Conservation (phyloP, 2,888 invertebrate genomes). For the Phaonia tiefii region DNA sequence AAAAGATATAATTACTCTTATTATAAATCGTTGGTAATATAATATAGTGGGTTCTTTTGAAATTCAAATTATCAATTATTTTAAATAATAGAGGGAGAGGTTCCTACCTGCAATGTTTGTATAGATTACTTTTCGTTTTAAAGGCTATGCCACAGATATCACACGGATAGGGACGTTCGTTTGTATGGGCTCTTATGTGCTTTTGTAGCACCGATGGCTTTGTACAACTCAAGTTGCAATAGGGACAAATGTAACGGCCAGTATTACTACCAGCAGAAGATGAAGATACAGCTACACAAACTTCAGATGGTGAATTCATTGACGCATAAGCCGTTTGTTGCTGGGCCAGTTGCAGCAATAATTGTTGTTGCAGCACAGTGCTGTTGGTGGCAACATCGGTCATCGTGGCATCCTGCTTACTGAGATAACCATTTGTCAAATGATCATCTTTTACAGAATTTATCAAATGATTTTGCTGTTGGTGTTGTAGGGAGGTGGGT, state of each 20-base stretch:
- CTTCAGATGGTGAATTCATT: constrained; percentile 24
- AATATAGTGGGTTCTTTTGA: no score
- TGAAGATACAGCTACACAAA: constrained; percentile 3
- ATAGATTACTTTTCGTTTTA: constrained; percentile 95
- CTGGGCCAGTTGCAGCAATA: constrained; percentile 42
- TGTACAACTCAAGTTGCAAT: constrained; percentile 93
- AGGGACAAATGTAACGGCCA: constrained; percentile 91
- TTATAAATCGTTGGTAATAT: no score
- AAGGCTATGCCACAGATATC: constrained; percentile 94
- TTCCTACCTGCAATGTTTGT: constrained; percentile 88
- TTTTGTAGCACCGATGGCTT: constrained; percentile 96
- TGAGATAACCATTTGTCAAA: constrained; percentile 61
- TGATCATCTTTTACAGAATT: constrained; percentile 34
- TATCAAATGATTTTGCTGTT: not conserved
- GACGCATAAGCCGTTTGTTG: constrained; percentile 37
- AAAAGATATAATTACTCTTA: no score
- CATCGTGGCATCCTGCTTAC: constrained; percentile 26
- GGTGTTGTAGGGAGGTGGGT: constrained; percentile 28
- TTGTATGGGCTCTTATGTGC: constrained; percentile 96
- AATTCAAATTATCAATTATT: not conserved
- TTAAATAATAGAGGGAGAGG: not conserved
- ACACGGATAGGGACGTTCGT: constrained; percentile 95
- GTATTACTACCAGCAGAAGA: constrained; percentile 51
- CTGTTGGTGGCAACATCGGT: constrained; percentile 19
- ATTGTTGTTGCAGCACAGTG: constrained; percentile 47